phyloP scores from a whole-genome alignment of 2,888 invertebrate species.

The Drosophila seclusa region DNA sequence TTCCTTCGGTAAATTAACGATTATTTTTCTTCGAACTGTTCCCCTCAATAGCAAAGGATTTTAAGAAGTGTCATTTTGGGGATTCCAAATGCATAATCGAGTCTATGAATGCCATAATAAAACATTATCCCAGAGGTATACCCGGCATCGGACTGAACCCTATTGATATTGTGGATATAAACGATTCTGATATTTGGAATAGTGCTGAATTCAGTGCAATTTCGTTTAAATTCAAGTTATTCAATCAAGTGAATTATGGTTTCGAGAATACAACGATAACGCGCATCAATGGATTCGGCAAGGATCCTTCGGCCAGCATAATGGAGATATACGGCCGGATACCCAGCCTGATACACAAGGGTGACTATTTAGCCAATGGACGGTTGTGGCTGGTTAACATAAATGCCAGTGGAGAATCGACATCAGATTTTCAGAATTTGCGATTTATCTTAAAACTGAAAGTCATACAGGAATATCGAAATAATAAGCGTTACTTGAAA shows the following conservation, averaged over 20 bases:
- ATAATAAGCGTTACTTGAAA: conserved; percentile 51
- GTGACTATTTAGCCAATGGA: conserved; percentile 36
- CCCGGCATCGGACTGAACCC: conserved; percentile 44
- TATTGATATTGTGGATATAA: conserved; percentile 36
- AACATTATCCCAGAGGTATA: conserved; percentile 33
- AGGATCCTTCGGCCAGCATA: conserved; percentile 44
- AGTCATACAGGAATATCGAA: conserved; percentile 45
- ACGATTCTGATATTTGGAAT: conserved; percentile 32
- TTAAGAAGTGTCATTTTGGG: conserved; percentile 51
- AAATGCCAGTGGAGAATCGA: conserved; percentile 33
- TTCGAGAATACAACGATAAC: conserved; percentile 58
- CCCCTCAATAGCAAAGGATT: conserved; percentile 12
- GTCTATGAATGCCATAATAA: conserved; percentile 43
- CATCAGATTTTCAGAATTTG: conserved; percentile 58
- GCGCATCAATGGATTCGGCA: conserved; percentile 54
- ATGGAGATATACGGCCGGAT: conserved; percentile 59
- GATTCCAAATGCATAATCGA: conserved; percentile 38
- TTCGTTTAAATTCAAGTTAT: conserved; percentile 33
- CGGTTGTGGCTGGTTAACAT: conserved; percentile 13
- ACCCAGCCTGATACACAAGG: conserved; percentile 50
- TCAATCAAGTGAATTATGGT: conserved; percentile 46
- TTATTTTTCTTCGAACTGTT: neutral
- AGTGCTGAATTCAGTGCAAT: conserved; percentile 1
- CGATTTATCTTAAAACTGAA: conserved; percentile 51
- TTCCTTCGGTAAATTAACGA: neutral